A percentile compares a stretch with the other conserved stretches of the same genome.
Evolutionary conservation across 2,888 invertebrate species (phyloP).

Genomic region (Stictocephala bisonia): DNA sequence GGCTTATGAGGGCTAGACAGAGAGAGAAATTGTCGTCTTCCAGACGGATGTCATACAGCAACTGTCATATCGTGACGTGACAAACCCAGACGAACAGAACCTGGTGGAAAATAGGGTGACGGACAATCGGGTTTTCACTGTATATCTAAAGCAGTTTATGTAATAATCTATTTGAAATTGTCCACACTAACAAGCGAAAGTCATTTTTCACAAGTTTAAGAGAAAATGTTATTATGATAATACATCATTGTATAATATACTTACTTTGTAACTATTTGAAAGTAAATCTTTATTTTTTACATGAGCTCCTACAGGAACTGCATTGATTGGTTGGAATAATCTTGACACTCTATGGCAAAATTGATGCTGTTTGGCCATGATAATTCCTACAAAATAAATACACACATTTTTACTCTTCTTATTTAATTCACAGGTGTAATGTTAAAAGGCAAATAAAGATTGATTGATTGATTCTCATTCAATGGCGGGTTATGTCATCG

Average conservation of each 20-base stretch:
- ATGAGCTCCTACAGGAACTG: slow-evolving; percentile 44
- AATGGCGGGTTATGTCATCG: no score
- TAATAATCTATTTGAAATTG: background rate
- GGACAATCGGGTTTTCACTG: no score
- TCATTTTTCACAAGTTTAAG: slow-evolving; percentile 28
- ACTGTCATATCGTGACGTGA: no score
- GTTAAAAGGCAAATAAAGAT: no score
- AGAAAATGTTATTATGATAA: slow-evolving; percentile 22
- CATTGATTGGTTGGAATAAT: slow-evolving; percentile 52
- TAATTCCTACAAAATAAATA: no score
- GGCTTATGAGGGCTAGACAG: background rate
- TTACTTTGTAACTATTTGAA: slow-evolving; percentile 82
- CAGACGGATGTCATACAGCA: no score
- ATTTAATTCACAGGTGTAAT: no score
- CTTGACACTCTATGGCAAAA: slow-evolving; percentile 36
- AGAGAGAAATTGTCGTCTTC: background rate
- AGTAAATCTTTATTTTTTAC: slow-evolving; percentile 67
- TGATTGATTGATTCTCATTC: no score
- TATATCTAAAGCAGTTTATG: background rate
- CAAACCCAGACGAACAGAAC: background rate
- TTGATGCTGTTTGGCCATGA: slow-evolving; percentile 1
- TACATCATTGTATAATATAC: slow-evolving; percentile 44
- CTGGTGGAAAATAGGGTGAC: no score
- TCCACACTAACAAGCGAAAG: slow-evolving; percentile 5
- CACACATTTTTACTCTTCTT: no score